Evolutionary conservation across 2,888 invertebrate genomes (phyloP), one percentile per base, ranked within the genome.

Genomic region (Caenorhabditis sp.): DNA sequence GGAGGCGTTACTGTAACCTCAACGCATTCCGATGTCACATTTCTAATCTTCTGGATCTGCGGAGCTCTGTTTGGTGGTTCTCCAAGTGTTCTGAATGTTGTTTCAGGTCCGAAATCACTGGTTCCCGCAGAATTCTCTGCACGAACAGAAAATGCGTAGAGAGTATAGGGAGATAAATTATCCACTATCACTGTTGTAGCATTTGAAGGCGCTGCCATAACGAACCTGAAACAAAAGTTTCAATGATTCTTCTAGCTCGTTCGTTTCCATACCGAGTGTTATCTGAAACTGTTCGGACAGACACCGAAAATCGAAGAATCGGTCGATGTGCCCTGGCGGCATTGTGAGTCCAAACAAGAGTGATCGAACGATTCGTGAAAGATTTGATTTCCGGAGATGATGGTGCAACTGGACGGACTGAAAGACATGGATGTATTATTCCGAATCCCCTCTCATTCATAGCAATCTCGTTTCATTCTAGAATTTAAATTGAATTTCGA

Each of bases 41-140:
- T 91, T 24, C 73, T 56, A 24, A 91, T 70, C n/a, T 82, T 76
- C 14, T 68, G 31, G 66, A 91, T 89, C 51, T 79, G 66, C 5
- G 91, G 89, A 22, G 90, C 74, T 14, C 59, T 24, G 8, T 63
- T 68, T 8, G 91, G 91, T 6, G 91, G 88, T 76, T 87, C 85
- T 44, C 90, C 91, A 10, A 87, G 68, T 12, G 91, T 92, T 28
- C 87, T 69, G 66, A 90, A 89, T 6, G 83, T 84, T 0, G 85
- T 84, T 70, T 91, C 91, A 1, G 89, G 89, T 1, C 91, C 90
- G 66, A 91, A 91, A 10, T 87, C 87, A 72, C 90, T 90, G n/a
- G 77, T 77, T 41, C 91, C 91, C 4, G 90, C 91, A 1, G 84
- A 84, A 72, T 91, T 91, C 81, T 91, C 91, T 2, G 90, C 91